Evolutionary conservation across 2,888 invertebrate species (phyloP), one percentile per base, ranked within the genome.

Genomic region (Diarsia dahlii): DNA sequence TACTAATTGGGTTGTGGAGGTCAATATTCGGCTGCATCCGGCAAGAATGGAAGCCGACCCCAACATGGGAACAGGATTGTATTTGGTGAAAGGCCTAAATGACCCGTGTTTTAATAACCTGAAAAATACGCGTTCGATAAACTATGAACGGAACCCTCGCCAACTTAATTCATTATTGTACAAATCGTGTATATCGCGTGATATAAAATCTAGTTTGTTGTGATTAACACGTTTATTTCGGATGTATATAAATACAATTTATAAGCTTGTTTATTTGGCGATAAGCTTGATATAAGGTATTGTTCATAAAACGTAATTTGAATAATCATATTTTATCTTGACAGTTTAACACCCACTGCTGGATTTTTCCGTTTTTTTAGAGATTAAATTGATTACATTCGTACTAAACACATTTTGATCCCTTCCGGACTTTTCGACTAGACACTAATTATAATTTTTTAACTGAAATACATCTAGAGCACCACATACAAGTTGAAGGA

Each of bases 141-240:
- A 39, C 39, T 39, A 39, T 39, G 39, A 39, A 39, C 39, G 39
- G 39, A 39, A 39, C 39, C 39, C 39, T 39, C 39, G 39, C 39
- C 39, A 39, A 39, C 5, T 39, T 39, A 39, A 39, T 39, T 39
- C 0, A 6, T 39, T 39, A 39, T 39, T 39, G 39, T 39, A 39
- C 39, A 39, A 39, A 39, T 39, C 39, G 39, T 39, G 39, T 39
- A 39, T 39, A 8, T 39, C 39, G 18, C 45, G 75, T 62, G 75
- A 52, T 45, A 60, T 15, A 15, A 13, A 6, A 56, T 46, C 3
- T 9, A 20, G 0, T n/a, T 2, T 45, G 2, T 15, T 74, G 46
- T 52, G 62, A 34, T 52, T 62, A 62, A 62, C 74, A 74, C 74
- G 74, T 74, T 50, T 74, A 28, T 45, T 48, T 50, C 28, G 28